Conservation (phyloP, 2,113 vertebrate species). For the Campylorhamphus procurvoides region DNA sequence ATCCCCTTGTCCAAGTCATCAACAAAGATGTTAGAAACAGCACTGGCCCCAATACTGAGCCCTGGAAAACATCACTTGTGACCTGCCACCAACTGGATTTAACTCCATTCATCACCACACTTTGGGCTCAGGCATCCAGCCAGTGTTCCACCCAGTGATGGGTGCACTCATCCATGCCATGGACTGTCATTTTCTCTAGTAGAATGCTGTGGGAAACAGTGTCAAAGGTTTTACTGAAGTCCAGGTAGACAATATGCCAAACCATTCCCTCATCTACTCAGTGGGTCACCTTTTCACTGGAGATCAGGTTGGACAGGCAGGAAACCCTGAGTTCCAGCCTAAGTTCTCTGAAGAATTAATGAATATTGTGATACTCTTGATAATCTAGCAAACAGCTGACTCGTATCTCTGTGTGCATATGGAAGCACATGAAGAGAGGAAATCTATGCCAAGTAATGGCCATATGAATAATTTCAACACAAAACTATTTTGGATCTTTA, state of each 20-base stretch:
- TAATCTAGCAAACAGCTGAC: neutral
- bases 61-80: neutral
- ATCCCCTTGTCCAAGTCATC: neutral
- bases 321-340: neutral
- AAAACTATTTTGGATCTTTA: neutral
- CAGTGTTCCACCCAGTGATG: neutral
- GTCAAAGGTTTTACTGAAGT: neutral
- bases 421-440: neutral
- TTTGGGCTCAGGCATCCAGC: neutral
- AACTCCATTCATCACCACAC: neutral
- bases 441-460: neutral
- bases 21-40: neutral
- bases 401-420: neutral
- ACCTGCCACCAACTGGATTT: neutral
- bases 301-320: neutral
- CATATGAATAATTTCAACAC: neutral
- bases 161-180: neutral
- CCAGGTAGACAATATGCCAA: neutral
- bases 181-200: neutral
- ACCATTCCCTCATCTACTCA: neutral
- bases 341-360: neutral
- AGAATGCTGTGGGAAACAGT: neutral
- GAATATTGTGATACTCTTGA: neutral
- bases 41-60: neutral
- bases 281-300: neutral